Conservation (phyloP, 1,140 invertebrate genomes). For the Tetramorium alpestre region DNA sequence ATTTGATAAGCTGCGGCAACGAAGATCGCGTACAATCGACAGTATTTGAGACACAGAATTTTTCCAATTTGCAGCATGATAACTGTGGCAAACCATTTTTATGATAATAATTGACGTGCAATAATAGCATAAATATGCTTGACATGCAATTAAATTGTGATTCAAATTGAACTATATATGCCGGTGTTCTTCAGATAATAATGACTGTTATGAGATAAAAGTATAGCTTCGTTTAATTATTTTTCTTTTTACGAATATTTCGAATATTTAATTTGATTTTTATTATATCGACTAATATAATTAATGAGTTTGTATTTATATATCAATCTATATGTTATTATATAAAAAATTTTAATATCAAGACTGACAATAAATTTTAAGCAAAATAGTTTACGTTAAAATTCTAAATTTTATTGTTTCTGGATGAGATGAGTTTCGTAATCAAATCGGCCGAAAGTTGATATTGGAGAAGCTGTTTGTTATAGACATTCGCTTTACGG, state of each 20-base stretch:
- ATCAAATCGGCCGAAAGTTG: constrained; percentile 21
- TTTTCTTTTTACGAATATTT: background rate
- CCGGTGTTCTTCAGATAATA: background rate
- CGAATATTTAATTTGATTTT: background rate
- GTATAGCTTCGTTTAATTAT: background rate
- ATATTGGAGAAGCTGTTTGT: constrained; percentile 21
- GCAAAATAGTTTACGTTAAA: background rate
- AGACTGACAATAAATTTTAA: background rate
- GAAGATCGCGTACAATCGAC: background rate
- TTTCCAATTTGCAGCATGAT: background rate
- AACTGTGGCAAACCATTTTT: background rate
- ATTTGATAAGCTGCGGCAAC: constrained; percentile 22
- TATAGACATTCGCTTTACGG: background rate
- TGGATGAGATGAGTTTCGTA: constrained; percentile 26
- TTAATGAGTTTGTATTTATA: background rate
- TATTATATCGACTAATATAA: background rate
- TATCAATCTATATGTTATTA: background rate
- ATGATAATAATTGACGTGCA: background rate
- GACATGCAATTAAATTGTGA: background rate
- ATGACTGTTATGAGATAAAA: background rate
- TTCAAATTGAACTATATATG: background rate
- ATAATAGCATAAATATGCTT: background rate
- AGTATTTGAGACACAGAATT: background rate
- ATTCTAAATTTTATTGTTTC: background rate
- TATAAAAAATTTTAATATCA: background rate